Evolutionary conservation across 2,797 vertebrate species (phyloP).

Genomic region (Muscicapa comitata): DNA sequence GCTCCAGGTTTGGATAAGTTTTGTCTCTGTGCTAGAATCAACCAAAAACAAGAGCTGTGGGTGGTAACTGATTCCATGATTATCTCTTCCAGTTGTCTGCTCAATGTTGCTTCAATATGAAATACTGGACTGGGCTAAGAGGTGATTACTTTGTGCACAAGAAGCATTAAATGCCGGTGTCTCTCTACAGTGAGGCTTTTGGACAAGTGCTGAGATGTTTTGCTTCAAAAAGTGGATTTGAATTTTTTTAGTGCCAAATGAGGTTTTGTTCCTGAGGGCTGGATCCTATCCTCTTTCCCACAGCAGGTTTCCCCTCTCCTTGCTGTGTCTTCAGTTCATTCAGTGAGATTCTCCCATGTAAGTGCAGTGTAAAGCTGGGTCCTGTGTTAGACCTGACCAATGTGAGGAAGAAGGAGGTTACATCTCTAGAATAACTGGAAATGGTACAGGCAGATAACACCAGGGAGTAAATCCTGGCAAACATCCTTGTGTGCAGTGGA

Average conservation of each 20-base stretch:
- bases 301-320: not conserved
- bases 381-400: not conserved
- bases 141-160: not conserved
- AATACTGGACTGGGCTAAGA: not conserved
- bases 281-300: not conserved
- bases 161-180: not conserved
- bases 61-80: not conserved
- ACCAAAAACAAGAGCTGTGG: not conserved
- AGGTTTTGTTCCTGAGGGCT: not conserved
- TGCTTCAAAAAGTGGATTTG: slow-evolving; percentile 30
- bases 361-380: accelerated
- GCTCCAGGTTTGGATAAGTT: not conserved
- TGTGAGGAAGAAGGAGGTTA: not conserved
- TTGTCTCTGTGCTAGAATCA: not conserved
- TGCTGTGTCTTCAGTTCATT: not conserved
- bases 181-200: slow-evolving; percentile 33
- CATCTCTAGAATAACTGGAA: not conserved
- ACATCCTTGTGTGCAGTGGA: not conserved
- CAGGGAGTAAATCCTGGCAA: not conserved
- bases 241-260: not conserved
- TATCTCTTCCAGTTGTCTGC: not conserved
- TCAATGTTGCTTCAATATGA: not conserved
- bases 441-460: not conserved
- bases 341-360: not conserved
- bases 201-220: slow-evolving; percentile 36